Evolutionary conservation across 2,113 vertebrate genomes (phyloP), one percentile per base, ranked within the genome.

Genomic region (Labeo rohita): DNA sequence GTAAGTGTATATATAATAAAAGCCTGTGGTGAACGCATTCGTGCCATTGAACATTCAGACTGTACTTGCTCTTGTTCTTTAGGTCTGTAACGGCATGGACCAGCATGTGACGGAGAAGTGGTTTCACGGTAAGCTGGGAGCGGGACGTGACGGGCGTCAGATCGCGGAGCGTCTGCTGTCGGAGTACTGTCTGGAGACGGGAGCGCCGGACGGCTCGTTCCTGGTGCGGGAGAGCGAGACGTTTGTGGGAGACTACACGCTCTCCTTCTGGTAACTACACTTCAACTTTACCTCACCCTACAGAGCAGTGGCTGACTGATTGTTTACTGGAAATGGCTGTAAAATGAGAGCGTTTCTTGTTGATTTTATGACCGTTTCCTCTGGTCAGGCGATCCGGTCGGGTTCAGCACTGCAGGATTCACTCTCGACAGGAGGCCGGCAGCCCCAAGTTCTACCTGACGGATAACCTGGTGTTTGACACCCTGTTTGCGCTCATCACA

Each of bases 391-490:
- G 98, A 68, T 98, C 97, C 0, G 97, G 98, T 18, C 97, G 98
- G 23, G 98, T 99, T 59, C 98, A 99, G 90, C 98, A 99, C 89
- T 99, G 98, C 91, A 96, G 98, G 1, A 99, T 99, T 90, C 98
- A 99, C 93, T 99, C 98, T 0, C 96, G 98, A 12, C 98, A 99
- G 93, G 98, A 99, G 18, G 97, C 97, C 0, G 98, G 98, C 79
- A 97, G 96, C 92, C 97, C 98, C 84, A 99, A 99, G 93, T 99
- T 99, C 95, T 99, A 98, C 95, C 93, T 99, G 92, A 99, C 98
- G 0, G 98, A 99, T 95, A 99, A 99, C 95, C 95, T 99, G 78
- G 98, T 99, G 89, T 99, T 99, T 0, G 97, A 99, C 92, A 98
- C 97, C 0, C 97, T 99, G 82, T 99, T 98, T 63, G 96, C 97